These are phyloP conservation scores for Mastacembelus armatus DNA, from an alignment of 2,797 vertebrate genomes.

Conservation along the genomic window DNA sequence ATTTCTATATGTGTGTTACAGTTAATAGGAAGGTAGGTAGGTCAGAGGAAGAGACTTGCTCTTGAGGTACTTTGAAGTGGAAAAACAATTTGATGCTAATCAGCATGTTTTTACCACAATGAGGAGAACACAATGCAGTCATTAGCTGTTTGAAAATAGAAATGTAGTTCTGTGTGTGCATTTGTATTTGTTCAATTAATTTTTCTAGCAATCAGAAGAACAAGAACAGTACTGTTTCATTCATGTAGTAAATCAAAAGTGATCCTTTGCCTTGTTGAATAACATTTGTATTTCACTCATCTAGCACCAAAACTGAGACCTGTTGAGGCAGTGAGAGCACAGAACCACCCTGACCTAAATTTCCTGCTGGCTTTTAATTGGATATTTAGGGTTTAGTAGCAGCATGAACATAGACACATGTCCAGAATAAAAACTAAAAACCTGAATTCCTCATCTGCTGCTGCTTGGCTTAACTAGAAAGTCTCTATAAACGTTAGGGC, in stretches of 20 bases:
- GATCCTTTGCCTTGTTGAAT: not conserved
- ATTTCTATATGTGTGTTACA: not conserved
- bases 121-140: not conserved
- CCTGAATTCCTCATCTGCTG: not conserved
- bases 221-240: too few relatives aligned
- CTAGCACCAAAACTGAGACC: constrained; percentile 11
- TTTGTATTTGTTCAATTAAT: not conserved
- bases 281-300: constrained; percentile 30
- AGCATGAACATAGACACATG: not conserved
- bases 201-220: too few relatives aligned
- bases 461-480: not conserved
- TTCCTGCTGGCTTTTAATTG: constrained; percentile 19
- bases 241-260: too few relatives aligned
- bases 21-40: not conserved
- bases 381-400: not conserved
- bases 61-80: constrained; percentile 11
- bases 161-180: not conserved
- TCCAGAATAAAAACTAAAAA: not conserved
- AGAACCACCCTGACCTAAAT: constrained; percentile 6
- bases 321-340: not conserved
- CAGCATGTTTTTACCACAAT: constrained; percentile 1
- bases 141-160: not conserved
- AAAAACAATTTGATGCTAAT: constrained; percentile 9
- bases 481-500: not conserved
- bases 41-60: constrained; percentile 19